phyloP scores from a whole-genome alignment of 2,888 invertebrate genomes.

The Gasteruption jaculator region DNA sequence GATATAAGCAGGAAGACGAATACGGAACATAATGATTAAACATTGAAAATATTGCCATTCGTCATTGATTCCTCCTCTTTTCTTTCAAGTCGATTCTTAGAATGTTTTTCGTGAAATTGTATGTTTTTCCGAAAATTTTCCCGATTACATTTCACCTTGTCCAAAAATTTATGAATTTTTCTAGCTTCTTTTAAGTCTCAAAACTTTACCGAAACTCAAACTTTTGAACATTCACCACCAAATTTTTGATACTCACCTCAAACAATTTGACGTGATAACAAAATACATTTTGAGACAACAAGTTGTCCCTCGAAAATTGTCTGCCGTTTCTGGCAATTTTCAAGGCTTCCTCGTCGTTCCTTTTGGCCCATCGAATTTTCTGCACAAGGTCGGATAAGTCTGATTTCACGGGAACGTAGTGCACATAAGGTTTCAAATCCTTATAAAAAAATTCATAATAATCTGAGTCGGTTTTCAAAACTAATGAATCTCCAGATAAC shows the following conservation, averaged over 20 bases:
- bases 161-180: too few species aligned
- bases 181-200: too few species aligned
- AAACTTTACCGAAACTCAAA: too few species aligned
- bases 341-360: constrained; percentile 65
- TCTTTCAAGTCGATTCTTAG: too few species aligned
- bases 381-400: constrained; percentile 79
- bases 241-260: constrained; percentile 55
- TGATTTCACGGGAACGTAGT: constrained; percentile 77
- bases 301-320: constrained; percentile 69
- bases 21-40: too few species aligned
- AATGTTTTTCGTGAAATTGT: too few species aligned
- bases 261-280: constrained; percentile 81
- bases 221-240: too few species aligned
- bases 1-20: too few species aligned
- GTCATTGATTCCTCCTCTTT: too few species aligned
- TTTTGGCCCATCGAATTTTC: constrained; percentile 72
- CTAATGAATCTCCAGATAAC: constrained; percentile 79
- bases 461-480: constrained; percentile 89
- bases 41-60: too few species aligned
- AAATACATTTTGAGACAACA: constrained; percentile 79
- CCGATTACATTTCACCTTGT: too few species aligned
- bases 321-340: constrained; percentile 65
- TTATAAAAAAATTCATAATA: constrained; percentile 94
- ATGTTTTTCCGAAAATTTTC: too few species aligned
- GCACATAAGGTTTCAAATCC: constrained; percentile 68